Conservation (phyloP, 2,113 vertebrate genomes). For the Echinops telfairi region DNA sequence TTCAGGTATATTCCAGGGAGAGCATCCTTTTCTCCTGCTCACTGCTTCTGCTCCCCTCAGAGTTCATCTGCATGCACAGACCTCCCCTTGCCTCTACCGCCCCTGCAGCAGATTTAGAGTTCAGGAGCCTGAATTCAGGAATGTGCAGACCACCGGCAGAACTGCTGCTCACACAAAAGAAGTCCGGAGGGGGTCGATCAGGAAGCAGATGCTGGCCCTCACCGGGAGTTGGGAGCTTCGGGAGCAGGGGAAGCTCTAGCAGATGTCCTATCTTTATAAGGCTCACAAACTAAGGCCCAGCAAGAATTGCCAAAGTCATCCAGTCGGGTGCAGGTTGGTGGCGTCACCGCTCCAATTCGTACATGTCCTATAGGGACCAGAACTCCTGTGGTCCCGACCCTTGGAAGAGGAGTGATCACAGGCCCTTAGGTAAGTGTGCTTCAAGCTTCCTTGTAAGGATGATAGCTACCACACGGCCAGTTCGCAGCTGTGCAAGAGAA, state of each 20-base stretch:
- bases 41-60: background rate
- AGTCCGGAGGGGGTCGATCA: no score
- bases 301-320: background rate
- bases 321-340: background rate
- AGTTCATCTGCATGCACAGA: no score
- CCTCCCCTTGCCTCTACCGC: no score
- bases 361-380: rapidly evolving
- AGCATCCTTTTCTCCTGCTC: background rate
- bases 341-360: background rate
- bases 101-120: background rate
- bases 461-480: rapidly evolving
- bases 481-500: no score
- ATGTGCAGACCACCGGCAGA: background rate
- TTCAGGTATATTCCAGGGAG: background rate
- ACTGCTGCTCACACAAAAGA: background rate
- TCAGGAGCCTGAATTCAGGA: background rate
- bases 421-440: background rate
- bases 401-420: background rate
- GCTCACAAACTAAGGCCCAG: background rate
- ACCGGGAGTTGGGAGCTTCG: background rate
- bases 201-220: background rate
- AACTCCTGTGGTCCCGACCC: background rate
- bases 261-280: background rate
- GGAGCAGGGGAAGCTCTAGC: background rate
- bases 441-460: background rate